Base-by-base conservation (phyloP, 1,140 invertebrate species). In the Myzus persicae region DNA sequence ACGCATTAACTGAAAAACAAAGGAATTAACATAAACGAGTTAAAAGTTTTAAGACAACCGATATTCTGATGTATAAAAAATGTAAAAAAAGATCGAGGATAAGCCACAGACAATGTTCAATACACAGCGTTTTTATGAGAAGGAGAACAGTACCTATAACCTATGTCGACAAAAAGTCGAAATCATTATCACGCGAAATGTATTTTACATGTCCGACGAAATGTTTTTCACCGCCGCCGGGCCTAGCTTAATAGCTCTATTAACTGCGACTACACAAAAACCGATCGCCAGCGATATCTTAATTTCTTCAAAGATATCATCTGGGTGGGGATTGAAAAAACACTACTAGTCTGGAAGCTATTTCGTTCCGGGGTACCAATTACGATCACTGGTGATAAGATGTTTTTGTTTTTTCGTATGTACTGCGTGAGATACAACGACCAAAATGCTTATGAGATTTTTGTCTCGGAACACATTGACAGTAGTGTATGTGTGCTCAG, bases 261-360 rank as follows among this genome's bases (percentile, higher is more conserved):
- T 90, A 90, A 89, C 88, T 24, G n/a, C n/a, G 48, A 20, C 46
- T 54, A 89, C 36, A 38, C 22, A 40, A 89, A 54, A 89, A 54
- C 46, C 20, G 87, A 89, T 89, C 20, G 48, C 8, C 46, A 2
- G 31, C 46, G 44, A 48, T 88, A 88, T 88, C 85, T 48, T 46
- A 36, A 38, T 54, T 54, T 89, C 38, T 36, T 54, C 9, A 40
- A 24, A 54, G 88, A 89, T 89, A 89, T 54, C 48, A 89, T 89
- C 88, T 3, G 88, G n/a, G 22, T 14, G 22, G 20, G 48, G 8
- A 89, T 40, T 54, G 88, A 89, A 54, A 46, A 38, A 89, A 89
- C 46, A 89, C 87, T 89, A 89, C 87, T 89, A 89, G 87, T 51
- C 87, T 89, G 48, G 88, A 54, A 89, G 88, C 88, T 54, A 54